Evolutionary conservation across 1,140 invertebrate species (phyloP).

Genomic region (Meteorus sp.): DNA sequence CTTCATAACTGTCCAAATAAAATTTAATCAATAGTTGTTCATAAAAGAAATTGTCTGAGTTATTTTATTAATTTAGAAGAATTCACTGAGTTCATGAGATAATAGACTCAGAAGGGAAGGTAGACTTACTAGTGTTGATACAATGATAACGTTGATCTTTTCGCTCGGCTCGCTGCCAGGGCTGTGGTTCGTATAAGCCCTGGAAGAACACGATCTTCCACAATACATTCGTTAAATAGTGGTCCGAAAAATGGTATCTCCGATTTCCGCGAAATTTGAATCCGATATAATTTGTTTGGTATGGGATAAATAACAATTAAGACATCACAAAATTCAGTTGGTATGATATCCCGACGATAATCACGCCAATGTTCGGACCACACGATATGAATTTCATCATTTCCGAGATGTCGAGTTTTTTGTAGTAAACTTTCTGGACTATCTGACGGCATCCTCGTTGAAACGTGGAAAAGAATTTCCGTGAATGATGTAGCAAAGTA

Average conservation of each 20-base stretch:
- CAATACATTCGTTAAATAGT: constrained; percentile 91
- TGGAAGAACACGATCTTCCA: constrained; percentile 81
- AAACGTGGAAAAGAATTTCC: constrained; percentile 91
- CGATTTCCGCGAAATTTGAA: constrained; percentile 54
- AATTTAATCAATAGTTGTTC: constrained; percentile 19
- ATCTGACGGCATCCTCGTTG: constrained; percentile 94
- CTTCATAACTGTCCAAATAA: constrained; percentile 76
- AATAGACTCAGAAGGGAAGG: neutral
- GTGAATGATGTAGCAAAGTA: constrained; percentile 92
- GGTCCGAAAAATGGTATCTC: constrained; percentile 95
- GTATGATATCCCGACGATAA: constrained; percentile 95
- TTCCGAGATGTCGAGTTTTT: constrained; percentile 94
- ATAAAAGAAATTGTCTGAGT: neutral
- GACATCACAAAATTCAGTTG: constrained; percentile 99
- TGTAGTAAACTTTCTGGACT: constrained; percentile 84
- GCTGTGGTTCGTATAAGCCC: constrained; percentile 89
- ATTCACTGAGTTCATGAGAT: too few relatives aligned
- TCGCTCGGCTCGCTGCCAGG: constrained; percentile 88
- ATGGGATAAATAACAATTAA: constrained; percentile 96
- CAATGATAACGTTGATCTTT: constrained; percentile 82
- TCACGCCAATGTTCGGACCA: constrained; percentile 97
- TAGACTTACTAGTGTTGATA: constrained; percentile 86
- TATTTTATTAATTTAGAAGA: neutral
- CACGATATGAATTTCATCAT: constrained; percentile 99
- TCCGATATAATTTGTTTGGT: constrained; percentile 62